Evolutionary conservation across 35 echinoderm and acorn worm species (phyloP), one percentile per base, ranked within the genome.

Genomic region (Strongylocentrotus purpuratus): DNA sequence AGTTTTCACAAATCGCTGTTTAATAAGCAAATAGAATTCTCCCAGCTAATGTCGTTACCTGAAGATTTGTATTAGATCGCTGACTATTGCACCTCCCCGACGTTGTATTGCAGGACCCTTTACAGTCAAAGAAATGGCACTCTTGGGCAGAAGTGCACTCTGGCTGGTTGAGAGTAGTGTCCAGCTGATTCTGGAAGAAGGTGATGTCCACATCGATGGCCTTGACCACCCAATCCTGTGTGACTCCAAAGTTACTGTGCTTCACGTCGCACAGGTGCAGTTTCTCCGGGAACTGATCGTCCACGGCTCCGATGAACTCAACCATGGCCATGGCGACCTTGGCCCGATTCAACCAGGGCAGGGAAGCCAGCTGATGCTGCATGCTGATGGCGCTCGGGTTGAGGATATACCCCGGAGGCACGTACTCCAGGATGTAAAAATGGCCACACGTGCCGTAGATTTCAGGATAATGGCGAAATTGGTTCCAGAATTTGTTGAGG

Each of bases 61-160:
- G 97, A n/a, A 97, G 95, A 88, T 97, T 97, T n/a, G 94, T 94
- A 88, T 97, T 95, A 32, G 45, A 94, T 86, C 97, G 94, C 31
- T 96, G 17, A 22, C 65, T 92, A 35, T 70, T 33, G 87, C 97
- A 97, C 45, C 91, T 94, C 95, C 95, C 48, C 1, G 60, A 55
- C 7, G 61, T 25, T 15, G 91, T 20, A 87, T 97, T 88, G 86
- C 97, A 97, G 17, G 46, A 70, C 6, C 97, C 97, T 61, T 92
- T 92, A 70, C 97, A 97, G 85, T 97, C 97, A 94, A 97, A 97
- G 88, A 97, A 97, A 60, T 97, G 92, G 94, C 97, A 97, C 9
- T 97, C 97, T 92, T 94, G 88, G 92, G 96, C 48, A 5, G 22
- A 46, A 7, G 86, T 94, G 33, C 97, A 97, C 2, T 60, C 46